Conservation (phyloP, 2,797 vertebrate genomes). For the Lycodopsis pacificus region DNA sequence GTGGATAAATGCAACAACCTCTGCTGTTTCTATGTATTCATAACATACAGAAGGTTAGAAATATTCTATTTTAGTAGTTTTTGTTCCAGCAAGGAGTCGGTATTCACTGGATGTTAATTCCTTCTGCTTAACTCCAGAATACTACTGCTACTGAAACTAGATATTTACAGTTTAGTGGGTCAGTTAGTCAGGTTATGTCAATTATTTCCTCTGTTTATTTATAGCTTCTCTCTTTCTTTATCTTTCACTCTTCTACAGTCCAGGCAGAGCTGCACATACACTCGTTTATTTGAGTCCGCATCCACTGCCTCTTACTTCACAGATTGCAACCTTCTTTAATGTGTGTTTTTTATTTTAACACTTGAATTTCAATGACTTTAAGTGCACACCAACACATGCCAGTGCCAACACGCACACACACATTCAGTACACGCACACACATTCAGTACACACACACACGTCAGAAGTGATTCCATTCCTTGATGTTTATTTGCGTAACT, state of each 20-base stretch:
- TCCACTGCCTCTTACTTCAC: slow-evolving; percentile 32
- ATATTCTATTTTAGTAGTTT: neutral
- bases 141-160: neutral
- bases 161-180: slow-evolving; percentile 3
- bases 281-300: slow-evolving; percentile 15
- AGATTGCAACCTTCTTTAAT: slow-evolving; percentile 45
- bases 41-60: neutral
- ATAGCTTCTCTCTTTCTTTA: neutral
- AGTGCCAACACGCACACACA: slow-evolving; percentile 16
- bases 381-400: slow-evolving; percentile 41
- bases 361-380: slow-evolving; percentile 46
- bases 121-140: neutral
- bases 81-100: too few relatives aligned
- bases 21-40: neutral
- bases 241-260: slow-evolving; percentile 20
- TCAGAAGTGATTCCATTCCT: slow-evolving; percentile 62
- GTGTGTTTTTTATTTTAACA: slow-evolving; percentile 33
- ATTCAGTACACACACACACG: neutral
- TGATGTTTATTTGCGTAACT: slow-evolving; percentile 72
- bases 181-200: slow-evolving; percentile 3
- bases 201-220: slow-evolving; percentile 22
- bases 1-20: neutral
- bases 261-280: slow-evolving; percentile 7
- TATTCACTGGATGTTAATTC: too few relatives aligned
- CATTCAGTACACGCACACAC: slow-evolving; percentile 5